These are phyloP conservation scores for Frankliniella intonsa DNA, from an alignment of 2,888 invertebrate genomes.

Conservation along the genomic window DNA sequence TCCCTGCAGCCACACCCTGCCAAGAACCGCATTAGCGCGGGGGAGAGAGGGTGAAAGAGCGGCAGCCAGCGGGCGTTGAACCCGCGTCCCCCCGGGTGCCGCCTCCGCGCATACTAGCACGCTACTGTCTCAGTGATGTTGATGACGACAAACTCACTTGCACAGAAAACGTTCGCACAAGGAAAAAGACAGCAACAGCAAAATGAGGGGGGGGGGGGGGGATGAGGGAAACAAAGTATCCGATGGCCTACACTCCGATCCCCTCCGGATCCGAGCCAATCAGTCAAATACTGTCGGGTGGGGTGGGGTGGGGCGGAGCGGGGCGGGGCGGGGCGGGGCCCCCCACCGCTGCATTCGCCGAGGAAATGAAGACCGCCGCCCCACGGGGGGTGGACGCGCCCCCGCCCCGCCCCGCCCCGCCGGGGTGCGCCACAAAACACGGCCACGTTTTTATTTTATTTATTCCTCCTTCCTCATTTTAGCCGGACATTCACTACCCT, in stretches of 20 bases:
- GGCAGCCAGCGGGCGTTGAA: background rate
- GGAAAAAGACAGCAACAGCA: too few relatives aligned
- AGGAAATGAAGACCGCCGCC: background rate
- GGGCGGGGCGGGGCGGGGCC: too few relatives aligned
- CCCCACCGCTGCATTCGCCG: background rate
- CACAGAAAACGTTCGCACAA: too few relatives aligned
- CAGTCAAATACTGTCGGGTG: too few relatives aligned
- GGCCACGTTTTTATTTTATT: background rate
- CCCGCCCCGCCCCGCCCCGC: background rate
- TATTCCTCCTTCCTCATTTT: too few relatives aligned
- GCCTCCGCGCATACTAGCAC: background rate
- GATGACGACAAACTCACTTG: too few relatives aligned
- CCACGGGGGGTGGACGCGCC: background rate
- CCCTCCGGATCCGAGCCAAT: too few relatives aligned
- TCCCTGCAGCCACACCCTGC: too few relatives aligned
- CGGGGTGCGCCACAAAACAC: background rate
- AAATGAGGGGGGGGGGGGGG: background rate
- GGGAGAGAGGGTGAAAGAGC: background rate
- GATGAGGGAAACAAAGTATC: background rate
- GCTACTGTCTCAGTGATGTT: too few relatives aligned
- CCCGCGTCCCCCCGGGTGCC: too few relatives aligned
- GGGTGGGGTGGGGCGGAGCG: too few relatives aligned
- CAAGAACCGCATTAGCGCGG: background rate
- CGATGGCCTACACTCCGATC: too few relatives aligned
- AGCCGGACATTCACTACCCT: background rate